Evolutionary conservation across 2,113 vertebrate species (phyloP).

Genomic region (Dasyurus viverrinus): DNA sequence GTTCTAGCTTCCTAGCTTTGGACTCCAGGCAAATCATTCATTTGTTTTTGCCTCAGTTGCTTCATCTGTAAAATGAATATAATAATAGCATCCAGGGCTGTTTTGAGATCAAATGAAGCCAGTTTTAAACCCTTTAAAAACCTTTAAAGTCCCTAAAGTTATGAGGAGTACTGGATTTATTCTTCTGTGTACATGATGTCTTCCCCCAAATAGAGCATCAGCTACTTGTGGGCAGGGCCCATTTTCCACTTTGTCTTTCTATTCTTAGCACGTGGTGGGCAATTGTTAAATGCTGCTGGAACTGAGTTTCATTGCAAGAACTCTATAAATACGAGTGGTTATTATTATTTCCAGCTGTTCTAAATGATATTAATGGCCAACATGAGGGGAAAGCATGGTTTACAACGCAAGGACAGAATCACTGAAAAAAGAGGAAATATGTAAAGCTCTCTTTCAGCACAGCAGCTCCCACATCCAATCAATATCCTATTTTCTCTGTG

Average conservation of each 20-base stretch:
- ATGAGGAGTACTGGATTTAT: background rate
- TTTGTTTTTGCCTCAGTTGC: background rate
- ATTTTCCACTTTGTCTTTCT: background rate
- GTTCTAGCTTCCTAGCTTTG: background rate
- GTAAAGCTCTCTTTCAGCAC: conserved; percentile 54
- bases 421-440: conserved; percentile 41
- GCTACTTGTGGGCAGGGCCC: background rate
- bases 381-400: conserved; percentile 30
- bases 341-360: conserved; percentile 28
- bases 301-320: background rate
- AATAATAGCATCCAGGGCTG: background rate
- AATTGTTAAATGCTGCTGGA: background rate
- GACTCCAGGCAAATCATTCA: background rate
- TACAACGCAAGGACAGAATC: conserved; percentile 30
- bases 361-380: conserved; percentile 35
- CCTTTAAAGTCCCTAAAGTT: too few relatives aligned
- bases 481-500: conserved; percentile 73
- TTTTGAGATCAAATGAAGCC: background rate
- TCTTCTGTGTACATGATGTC: background rate
- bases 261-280: background rate
- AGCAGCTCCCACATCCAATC: conserved; percentile 53
- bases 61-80: background rate
- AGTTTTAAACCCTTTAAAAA: too few relatives aligned
- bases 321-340: background rate
- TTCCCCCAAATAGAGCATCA: background rate